phyloP scores from a whole-genome alignment of 2,888 invertebrate genomes.

The Xylocampa areola region DNA sequence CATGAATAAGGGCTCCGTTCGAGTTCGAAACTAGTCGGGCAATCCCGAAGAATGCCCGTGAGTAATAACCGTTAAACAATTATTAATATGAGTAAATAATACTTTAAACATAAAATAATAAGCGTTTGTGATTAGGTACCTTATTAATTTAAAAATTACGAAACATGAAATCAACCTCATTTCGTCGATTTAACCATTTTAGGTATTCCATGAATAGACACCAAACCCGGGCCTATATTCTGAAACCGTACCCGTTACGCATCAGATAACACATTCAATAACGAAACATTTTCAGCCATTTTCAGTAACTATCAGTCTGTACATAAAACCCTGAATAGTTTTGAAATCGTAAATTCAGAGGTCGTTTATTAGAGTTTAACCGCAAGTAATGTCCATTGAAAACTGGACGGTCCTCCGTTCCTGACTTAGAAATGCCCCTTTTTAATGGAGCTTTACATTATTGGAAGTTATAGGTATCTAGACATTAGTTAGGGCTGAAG shows the following conservation, averaged over 20 bases:
- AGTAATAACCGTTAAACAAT: too few relatives aligned
- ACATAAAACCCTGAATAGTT: constrained; percentile 36
- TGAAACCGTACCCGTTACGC: constrained; percentile 26
- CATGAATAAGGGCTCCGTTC: too few relatives aligned
- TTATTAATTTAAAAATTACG: too few relatives aligned
- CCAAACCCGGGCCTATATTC: constrained; percentile 9
- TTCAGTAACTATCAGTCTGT: constrained; percentile 25
- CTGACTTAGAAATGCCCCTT: constrained; percentile 33
- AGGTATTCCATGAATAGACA: neutral
- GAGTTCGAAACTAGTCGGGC: too few relatives aligned
- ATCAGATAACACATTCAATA: constrained; percentile 18
- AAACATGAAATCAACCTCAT: too few relatives aligned
- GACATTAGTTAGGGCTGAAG: constrained; percentile 22
- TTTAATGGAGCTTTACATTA: constrained; percentile 46
- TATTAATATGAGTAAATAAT: too few relatives aligned
- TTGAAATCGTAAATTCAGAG: constrained; percentile 40
- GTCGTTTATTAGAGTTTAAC: constrained; percentile 50
- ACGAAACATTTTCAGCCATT: constrained; percentile 16
- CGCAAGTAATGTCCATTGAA: constrained; percentile 54
- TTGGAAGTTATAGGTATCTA: constrained; percentile 50
- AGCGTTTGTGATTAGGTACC: too few relatives aligned
- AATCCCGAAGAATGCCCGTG: too few relatives aligned
- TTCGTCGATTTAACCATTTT: neutral
- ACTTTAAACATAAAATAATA: too few relatives aligned
- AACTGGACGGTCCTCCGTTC: constrained; percentile 33